phyloP scores from a whole-genome alignment of 2,888 invertebrate genomes.

The Zygogramma bicolorata region DNA sequence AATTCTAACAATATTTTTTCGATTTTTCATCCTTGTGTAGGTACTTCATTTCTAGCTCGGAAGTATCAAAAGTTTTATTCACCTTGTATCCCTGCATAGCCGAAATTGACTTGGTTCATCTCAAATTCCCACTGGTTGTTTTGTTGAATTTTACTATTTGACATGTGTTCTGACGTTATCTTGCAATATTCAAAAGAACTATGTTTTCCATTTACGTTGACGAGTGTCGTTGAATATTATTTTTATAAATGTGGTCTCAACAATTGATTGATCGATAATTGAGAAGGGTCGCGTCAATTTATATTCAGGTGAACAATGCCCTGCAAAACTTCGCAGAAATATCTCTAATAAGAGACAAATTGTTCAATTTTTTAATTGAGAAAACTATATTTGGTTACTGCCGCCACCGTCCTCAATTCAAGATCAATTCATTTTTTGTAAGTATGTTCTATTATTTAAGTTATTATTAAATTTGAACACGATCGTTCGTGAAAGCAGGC shows the following conservation, averaged over 20 bases:
- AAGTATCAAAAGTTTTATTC: no score
- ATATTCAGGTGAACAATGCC: no score
- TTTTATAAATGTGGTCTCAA: constrained; percentile 61
- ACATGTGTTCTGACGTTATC: constrained; percentile 32
- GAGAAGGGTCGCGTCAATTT: neutral
- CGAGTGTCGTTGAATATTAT: constrained; percentile 49
- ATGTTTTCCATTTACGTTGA: constrained; percentile 39
- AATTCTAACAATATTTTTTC: no score
- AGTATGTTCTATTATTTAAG: constrained; percentile 57
- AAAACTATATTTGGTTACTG: neutral
- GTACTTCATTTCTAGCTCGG: no score
- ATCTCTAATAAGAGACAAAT: neutral
- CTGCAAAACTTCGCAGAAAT: neutral
- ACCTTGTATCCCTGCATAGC: no score
- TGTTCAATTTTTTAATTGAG: neutral
- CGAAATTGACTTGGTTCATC: constrained; percentile 4
- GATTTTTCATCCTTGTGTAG: no score
- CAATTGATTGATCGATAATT: constrained; percentile 40
- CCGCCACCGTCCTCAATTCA: constrained; percentile 14
- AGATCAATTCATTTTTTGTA: constrained; percentile 42
- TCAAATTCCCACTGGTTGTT: constrained; percentile 31
- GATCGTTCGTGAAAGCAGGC: constrained; percentile 41
- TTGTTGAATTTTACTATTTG: constrained; percentile 33
- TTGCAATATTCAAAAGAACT: constrained; percentile 42
- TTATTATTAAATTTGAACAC: constrained; percentile 57